Evolutionary conservation across 2,797 vertebrate genomes (phyloP), one percentile per base, ranked within the genome.

Genomic region (Dicrostonyx torquatus): DNA sequence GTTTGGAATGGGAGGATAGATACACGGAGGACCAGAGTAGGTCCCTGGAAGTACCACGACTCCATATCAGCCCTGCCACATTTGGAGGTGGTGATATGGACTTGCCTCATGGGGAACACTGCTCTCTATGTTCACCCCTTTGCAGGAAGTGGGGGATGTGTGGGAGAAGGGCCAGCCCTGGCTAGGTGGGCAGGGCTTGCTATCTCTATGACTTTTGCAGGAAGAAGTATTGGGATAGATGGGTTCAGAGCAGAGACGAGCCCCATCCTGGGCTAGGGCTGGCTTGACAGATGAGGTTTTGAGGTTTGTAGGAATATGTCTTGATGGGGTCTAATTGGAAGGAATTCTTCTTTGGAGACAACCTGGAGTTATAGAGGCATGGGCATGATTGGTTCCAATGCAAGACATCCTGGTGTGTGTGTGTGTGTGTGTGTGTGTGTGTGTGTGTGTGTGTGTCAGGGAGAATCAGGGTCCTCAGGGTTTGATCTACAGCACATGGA

Each of bases 31-130:
- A 58, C 37, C 45, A 48, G 78, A n/a, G 31, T 17, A 10, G 14
- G 14, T 2, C 12, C 3, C 0, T 4, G 15, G 14, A 12, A 55
- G 68, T 48, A 6, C 72, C 48, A 8, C 0, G 0, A 10, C 31
- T 53, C 60, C 43, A 18, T 70, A 13, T 45, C 34, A 45, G 37
- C 62, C 6, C 40, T 0, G 29, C 64, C n/a, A 48, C n/a, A 26
- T 60, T 34, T 45, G 15, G 43, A 72, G 60, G 24, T 60, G n/a
- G 88, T 70, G 13, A 43, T 43, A 43, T 43, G 66, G 68, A 48
- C 37, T n/a, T 26, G 34, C 26, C 13, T 40, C n/a, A 34, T 10
- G 60, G 94, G 55, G 31, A 43, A 17, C 64, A 17, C 24, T 70
- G 12, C 34, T 86, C 64, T 50, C 12, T 24, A 70, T 10, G 53